Base-by-base conservation (phyloP, 2,797 vertebrate genomes). In the Sebastiscus tertius region DNA sequence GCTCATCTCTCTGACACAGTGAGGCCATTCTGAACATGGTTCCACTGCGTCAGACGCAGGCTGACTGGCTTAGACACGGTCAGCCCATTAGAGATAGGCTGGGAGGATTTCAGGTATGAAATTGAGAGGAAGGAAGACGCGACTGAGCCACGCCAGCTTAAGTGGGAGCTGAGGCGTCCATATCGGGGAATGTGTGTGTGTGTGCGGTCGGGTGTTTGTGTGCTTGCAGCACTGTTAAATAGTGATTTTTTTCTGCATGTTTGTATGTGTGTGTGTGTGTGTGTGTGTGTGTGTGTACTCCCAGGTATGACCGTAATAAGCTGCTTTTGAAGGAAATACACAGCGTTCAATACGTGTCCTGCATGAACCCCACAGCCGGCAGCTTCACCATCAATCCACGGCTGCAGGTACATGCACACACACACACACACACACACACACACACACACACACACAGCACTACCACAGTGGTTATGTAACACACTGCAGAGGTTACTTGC, bases 321-420 rank as follows among this genome's bases (percentile, higher is more conserved):
- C 94, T 99, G 88, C 93, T 96, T 3, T 91, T 99, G 89, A 99
- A 98, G 93, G 97, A 99, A 94, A 94, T 99, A 93, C 96, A 90
- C 85, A 97, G 95, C 0, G 96, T 98, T 76, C 98, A 99, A 79
- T 99, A 98, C 0, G 94, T 99, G 90, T 96, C 97, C 42, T 99
- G 98, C 91, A 99, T 99, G 98, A 99, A 99, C 90, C 98, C 98
- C 2, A 97, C 97, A 0, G 94, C 97, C 0, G 98, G 98, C 78
- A 99, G 97, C 91, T 99, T 99, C 93, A 99, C 97, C 92, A 97
- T 99, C 90, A 99, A 98, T 94, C 97, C 98, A 29, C 94, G 97
- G 4, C 96, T 99, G 71, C 98, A 99, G 97, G 98, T 99, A 95
- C 26, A 71, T 10, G 64, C 39, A 60, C 76, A 55, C 79, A 10